These are phyloP conservation scores for Harpalus rubripes DNA, from an alignment of 2,888 invertebrate genomes.

Conservation along the genomic window DNA sequence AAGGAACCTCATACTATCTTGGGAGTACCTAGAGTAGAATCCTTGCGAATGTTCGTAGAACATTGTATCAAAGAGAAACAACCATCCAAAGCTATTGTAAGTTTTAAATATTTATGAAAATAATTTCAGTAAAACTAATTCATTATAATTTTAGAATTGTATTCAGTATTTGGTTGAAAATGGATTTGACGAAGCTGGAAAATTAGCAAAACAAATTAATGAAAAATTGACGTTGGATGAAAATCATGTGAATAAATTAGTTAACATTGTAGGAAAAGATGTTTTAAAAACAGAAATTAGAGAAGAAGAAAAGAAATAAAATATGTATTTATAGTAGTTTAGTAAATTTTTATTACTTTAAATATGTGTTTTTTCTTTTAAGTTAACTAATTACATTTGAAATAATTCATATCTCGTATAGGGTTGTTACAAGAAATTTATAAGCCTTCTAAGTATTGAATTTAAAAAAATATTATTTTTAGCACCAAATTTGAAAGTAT, in stretches of 20 bases:
- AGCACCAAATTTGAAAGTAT: no score
- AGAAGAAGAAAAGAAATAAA: neutral
- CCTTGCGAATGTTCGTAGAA: conserved; percentile 79
- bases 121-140: conserved; percentile 26
- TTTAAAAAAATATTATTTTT: no score
- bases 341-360: conserved; percentile 48
- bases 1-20: conserved; percentile 78
- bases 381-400: no score
- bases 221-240: conserved; percentile 77
- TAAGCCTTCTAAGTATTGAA: no score
- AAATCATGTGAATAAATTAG: conserved; percentile 77
- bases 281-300: conserved; percentile 64
- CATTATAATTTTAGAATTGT: conserved; percentile 76
- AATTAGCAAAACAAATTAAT: conserved; percentile 76
- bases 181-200: conserved; percentile 78
- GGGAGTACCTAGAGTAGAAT: conserved; percentile 79
- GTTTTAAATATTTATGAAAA: conserved; percentile 69
- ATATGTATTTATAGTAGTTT: conserved; percentile 50
- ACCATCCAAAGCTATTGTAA: conserved; percentile 79
- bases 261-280: conserved; percentile 78
- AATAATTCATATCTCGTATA: no score
- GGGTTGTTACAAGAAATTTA: no score
- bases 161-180: conserved; percentile 81
- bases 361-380: neutral
- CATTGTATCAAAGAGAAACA: conserved; percentile 79